Percentiles rank a stretch among this genome's conserved stretches.
These are phyloP conservation scores for Helobdella robusta DNA, from an alignment of 2,888 invertebrate species.

Conservation along the genomic window DNA sequence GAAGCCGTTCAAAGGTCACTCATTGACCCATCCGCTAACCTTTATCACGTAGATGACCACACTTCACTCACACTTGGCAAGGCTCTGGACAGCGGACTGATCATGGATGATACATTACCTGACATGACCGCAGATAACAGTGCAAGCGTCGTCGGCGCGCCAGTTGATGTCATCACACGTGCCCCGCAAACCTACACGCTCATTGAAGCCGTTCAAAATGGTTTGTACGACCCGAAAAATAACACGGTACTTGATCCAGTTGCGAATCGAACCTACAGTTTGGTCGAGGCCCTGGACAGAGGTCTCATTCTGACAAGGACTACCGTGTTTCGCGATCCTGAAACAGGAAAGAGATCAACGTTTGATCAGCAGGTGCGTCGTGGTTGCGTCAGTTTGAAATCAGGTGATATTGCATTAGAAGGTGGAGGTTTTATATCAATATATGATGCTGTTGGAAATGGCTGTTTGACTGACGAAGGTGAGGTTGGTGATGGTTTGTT, in stretches of 20 bases:
- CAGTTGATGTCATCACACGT: conserved; percentile 16
- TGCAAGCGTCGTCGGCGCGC: not conserved
- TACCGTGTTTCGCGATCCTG: conserved; percentile 32
- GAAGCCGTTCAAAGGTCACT: conserved; percentile 84
- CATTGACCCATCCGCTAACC: conserved; percentile 63
- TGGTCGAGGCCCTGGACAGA: conserved; percentile 57
- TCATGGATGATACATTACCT: conserved; percentile 42
- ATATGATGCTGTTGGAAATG: conserved; percentile 31
- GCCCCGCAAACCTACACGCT: conserved; percentile 23
- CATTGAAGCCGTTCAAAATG: conserved; percentile 60
- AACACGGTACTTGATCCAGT: conserved; percentile 52
- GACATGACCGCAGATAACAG: conserved; percentile 8
- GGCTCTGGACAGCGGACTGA: conserved; percentile 74
- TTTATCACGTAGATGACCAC: conserved; percentile 62
- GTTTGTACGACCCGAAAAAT: conserved; percentile 58
- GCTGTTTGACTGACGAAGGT: conserved; percentile 26
- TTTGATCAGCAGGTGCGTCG: conserved; percentile 68
- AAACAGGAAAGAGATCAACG: conserved; percentile 54
- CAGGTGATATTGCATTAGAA: conserved; percentile 57
- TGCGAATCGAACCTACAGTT: conserved; percentile 28
- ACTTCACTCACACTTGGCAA: conserved; percentile 64
- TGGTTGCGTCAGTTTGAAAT: conserved; percentile 68
- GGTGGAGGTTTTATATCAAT: conserved; percentile 43
- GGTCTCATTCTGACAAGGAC: conserved; percentile 31
- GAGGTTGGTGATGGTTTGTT: conserved; percentile 8